phyloP scores from a whole-genome alignment of 2,888 invertebrate species.

The Caenorhabditis sulstoni region DNA sequence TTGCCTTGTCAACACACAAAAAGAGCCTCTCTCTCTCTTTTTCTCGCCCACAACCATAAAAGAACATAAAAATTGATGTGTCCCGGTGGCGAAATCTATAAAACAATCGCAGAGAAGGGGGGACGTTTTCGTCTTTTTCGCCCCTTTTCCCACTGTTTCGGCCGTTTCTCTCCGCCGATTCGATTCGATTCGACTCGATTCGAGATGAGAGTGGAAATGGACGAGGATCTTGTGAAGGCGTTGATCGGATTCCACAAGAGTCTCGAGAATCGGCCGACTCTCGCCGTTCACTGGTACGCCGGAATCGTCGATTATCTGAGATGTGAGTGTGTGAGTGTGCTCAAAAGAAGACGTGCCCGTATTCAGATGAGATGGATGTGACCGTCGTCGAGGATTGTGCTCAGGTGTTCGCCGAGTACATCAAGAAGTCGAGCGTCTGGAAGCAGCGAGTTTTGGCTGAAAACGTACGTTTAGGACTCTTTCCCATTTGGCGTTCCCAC shows the following conservation, averaged over 20 bases:
- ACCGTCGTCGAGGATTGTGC: slow-evolving; percentile 4
- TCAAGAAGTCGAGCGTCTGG: slow-evolving; percentile 5
- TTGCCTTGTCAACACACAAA: too few relatives aligned
- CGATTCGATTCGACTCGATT: not conserved
- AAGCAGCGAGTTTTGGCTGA: not conserved
- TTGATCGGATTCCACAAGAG: not conserved
- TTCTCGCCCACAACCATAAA: too few relatives aligned
- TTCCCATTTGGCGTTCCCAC: not conserved
- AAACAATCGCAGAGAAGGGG: too few relatives aligned
- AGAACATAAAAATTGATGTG: too few relatives aligned
- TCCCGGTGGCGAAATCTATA: too few relatives aligned
- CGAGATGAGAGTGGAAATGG: too few relatives aligned
- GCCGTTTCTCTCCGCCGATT: not conserved
- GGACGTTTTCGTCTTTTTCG: too few relatives aligned
- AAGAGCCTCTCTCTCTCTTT: too few relatives aligned
- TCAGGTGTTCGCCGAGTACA: not conserved
- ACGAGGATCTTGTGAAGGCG: too few relatives aligned
- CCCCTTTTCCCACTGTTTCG: not conserved
- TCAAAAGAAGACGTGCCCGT: not conserved
- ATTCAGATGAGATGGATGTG: not conserved
- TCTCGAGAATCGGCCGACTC: not conserved
- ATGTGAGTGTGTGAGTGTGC: not conserved
- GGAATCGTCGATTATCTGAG: not conserved
- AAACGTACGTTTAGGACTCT: not conserved
- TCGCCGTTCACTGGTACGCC: not conserved